phyloP scores from a whole-genome alignment of 2,797 vertebrate genomes.

The Apodemus agrarius region DNA sequence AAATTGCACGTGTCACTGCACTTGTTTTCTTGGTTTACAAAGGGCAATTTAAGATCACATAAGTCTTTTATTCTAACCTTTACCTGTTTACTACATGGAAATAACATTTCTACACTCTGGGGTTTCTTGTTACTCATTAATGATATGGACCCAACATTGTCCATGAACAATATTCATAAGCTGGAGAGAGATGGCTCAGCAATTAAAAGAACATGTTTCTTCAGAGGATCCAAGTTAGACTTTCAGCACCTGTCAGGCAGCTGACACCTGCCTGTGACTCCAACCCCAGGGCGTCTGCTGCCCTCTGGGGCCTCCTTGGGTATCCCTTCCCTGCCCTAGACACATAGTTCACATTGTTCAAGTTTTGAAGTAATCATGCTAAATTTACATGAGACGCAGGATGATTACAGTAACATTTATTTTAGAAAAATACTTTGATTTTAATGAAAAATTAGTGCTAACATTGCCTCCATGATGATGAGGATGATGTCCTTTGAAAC shows the following conservation, averaged over 20 bases:
- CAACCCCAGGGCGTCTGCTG: background rate
- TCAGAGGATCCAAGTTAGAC: background rate
- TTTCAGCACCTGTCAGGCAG: background rate
- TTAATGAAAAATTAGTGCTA: slow-evolving; percentile 85
- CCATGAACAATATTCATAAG: background rate
- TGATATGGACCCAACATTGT: slow-evolving; percentile 76
- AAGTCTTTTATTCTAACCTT: background rate
- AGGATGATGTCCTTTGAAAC: slow-evolving; percentile 85
- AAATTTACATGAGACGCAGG: slow-evolving; percentile 95
- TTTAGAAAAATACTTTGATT: slow-evolving; percentile 81
- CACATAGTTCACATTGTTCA: slow-evolving; percentile 75
- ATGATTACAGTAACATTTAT: slow-evolving; percentile 80
- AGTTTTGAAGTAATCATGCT: slow-evolving; percentile 95
- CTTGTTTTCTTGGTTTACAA: background rate
- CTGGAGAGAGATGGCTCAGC: background rate
- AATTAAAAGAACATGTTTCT: background rate
- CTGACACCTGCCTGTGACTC: background rate
- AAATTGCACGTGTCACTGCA: background rate
- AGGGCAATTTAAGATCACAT: background rate
- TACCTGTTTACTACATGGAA: background rate
- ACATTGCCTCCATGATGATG: slow-evolving; percentile 90
- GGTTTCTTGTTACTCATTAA: background rate
- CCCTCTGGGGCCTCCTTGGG: background rate
- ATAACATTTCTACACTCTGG: background rate
- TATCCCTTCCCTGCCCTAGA: background rate